phyloP scores from a whole-genome alignment of 1,140 invertebrate species.

The Bombus fervidus region DNA sequence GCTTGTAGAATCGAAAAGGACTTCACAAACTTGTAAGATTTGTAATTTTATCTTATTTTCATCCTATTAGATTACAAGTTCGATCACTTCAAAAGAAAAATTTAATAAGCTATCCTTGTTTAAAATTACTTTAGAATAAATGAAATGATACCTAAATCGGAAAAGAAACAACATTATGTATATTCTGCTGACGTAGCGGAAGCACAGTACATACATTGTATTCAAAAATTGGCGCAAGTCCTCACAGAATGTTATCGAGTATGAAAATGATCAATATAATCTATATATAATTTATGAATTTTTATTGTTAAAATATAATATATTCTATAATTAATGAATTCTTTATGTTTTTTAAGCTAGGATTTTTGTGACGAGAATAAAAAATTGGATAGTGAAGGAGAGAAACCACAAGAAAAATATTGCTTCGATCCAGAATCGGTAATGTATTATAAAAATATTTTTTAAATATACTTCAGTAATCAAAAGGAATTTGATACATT shows the following conservation, averaged over 20 bases:
- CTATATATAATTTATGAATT: neutral
- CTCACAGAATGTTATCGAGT: constrained; percentile 69
- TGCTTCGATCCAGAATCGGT: constrained; percentile 46
- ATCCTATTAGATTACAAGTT: neutral
- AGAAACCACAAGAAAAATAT: neutral
- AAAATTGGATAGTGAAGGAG: neutral
- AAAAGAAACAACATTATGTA: constrained; percentile 35
- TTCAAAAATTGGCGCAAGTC: constrained; percentile 61
- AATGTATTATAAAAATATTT: neutral
- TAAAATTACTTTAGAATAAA: constrained; percentile 33
- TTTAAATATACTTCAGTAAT: neutral
- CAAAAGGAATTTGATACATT: neutral
- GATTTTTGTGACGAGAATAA: constrained; percentile 54
- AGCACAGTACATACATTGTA: constrained; percentile 61
- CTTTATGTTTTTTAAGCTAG: constrained; percentile 36
- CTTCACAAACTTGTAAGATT: constrained; percentile 55
- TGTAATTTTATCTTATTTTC: neutral
- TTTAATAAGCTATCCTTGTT: neutral
- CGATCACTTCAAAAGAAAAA: fast-evolving
- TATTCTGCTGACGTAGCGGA: constrained; percentile 65
- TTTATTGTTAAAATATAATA: neutral
- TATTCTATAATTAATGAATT: neutral
- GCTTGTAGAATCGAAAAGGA: constrained; percentile 49
- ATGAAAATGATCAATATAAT: constrained; percentile 15
- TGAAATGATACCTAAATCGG: constrained; percentile 31